Evolutionary conservation across 2,888 invertebrate species (phyloP), one percentile per base, ranked within the genome.

Genomic region (Pterostichus madidus): DNA sequence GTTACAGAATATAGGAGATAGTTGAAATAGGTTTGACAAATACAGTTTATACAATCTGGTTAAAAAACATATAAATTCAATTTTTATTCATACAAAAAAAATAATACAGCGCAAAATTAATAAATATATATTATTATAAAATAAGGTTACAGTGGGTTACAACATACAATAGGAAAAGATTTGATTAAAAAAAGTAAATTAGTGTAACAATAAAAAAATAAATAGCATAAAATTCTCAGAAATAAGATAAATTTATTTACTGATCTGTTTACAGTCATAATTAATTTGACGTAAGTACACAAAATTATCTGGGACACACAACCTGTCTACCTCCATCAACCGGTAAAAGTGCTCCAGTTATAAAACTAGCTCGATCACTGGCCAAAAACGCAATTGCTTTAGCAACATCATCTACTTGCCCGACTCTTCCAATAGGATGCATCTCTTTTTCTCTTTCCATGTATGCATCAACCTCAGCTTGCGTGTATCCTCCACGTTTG

Each of bases 241-340:
- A 10, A 46, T 46, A 46, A 46, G 46, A 46, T 46, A 46, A 46
- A 46, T 35, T 3, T 35, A 35, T 35, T 35, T 35, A 6, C 35
- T 35, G 35, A 35, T 3, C 46, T 46, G 35, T 35, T 35, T 35
- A 35, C 35, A 35, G 3, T 35, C 35, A 5, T 35, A 35, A 35
- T 35, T 35, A 35, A 5, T 35, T 35, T 35, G 3, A 35, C 35
- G 6, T 35, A 56, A 13, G 3, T 56, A 15, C 10, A 13, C 4
- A 56, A 7, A 35, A 35, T 35, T 61, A 61, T 32, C 32, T 31
- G 2, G 61, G 32, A 7, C 61, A 7, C 5, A 24, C 61, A 24
- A 11, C n/a, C 85, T 91, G 91, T 80, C 92, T 86, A 2, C 93
- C 93, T n/a, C 93, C 93, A 87, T 93, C 93, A 1, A 93, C 90